Evolutionary conservation across 2,113 vertebrate genomes (phyloP), one percentile per base, ranked within the genome.

Genomic region (Oplegnathus fasciatus): DNA sequence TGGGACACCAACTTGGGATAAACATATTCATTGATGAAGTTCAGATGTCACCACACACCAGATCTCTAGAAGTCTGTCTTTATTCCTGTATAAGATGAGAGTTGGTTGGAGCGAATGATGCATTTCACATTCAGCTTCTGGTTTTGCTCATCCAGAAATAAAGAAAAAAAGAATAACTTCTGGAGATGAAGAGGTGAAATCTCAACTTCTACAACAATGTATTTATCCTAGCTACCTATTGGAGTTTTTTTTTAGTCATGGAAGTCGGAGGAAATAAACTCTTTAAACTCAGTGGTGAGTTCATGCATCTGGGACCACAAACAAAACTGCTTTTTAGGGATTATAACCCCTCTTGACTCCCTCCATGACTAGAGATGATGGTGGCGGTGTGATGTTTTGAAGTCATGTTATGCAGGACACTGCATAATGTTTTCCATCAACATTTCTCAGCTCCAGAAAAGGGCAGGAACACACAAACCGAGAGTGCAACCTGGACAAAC

Each of bases 261-360:
- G n/a, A n/a, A n/a, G 52, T 4, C 2, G 8, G 26, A 62, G 26
- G 48, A 79, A 78, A 85, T 82, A 69, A 79, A 85, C 30, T 60
- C 34, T 57, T 74, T 65, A 55, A n/a, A 70, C 42, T 71, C 67
- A 50, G 73, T 37, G 57, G 57, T 69, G 42, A 28, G 60, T 17
- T 80, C 30, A 48, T 65, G 50, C 54, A 64, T 77, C 15, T 57
- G 54, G 60, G 20, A 42, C 64, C 15, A 26, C 67, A 68, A 78
- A 57, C 44, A 68, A 57, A 86, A 54, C 37, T 26, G 28, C 48
- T 22, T 65, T 22, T 57, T 3, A 48, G 50, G 9, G n/a, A 79
- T 52, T 54, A 6, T 6, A 46, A 22, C 22, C 34, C 24, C 34
- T 66, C 22, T 57, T 2, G 37, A 62, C n/a, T 50, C 74, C 73